A percentile compares a stretch with the other conserved stretches of the same genome.
Conservation (phyloP, 2,113 vertebrate species). For the Lepidothrix coronata region DNA sequence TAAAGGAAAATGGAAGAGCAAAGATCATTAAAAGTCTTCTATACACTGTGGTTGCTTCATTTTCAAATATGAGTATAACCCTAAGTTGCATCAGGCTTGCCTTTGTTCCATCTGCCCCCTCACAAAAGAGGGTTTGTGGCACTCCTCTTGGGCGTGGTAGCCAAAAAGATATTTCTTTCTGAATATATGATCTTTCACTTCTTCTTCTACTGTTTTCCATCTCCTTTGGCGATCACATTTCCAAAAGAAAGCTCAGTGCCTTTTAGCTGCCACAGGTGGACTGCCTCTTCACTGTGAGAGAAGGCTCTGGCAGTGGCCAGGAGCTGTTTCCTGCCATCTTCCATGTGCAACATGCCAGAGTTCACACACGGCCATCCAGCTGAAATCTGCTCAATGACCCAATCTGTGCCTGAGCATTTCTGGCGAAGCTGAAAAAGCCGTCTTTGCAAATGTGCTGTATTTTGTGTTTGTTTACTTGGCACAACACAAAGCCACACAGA, state of each 20-base stretch:
- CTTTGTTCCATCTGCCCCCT: background rate
- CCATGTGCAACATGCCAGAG: background rate
- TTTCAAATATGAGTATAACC: background rate
- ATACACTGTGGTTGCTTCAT: background rate
- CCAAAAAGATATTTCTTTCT: slow-evolving; percentile 46
- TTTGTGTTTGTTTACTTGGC: slow-evolving; percentile 21
- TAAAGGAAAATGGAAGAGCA: background rate
- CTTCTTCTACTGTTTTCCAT: background rate
- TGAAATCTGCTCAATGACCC: slow-evolving; percentile 30
- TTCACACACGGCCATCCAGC: background rate
- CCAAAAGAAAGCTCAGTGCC: background rate
- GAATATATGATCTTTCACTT: slow-evolving; percentile 1
- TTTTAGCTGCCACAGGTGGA: background rate
- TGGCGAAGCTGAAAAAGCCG: background rate
- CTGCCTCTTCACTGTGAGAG: background rate
- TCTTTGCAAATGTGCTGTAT: background rate
- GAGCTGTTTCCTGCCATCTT: background rate
- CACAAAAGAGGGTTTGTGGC: background rate
- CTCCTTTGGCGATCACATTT: background rate
- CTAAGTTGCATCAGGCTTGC: background rate
- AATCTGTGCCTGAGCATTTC: background rate
- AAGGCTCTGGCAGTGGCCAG: background rate
- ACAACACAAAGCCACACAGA: background rate
- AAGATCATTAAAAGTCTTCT: background rate
- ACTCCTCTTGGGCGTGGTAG: background rate